Conservation (phyloP, 2,888 invertebrate genomes). For the Drosophila peninsularis region DNA sequence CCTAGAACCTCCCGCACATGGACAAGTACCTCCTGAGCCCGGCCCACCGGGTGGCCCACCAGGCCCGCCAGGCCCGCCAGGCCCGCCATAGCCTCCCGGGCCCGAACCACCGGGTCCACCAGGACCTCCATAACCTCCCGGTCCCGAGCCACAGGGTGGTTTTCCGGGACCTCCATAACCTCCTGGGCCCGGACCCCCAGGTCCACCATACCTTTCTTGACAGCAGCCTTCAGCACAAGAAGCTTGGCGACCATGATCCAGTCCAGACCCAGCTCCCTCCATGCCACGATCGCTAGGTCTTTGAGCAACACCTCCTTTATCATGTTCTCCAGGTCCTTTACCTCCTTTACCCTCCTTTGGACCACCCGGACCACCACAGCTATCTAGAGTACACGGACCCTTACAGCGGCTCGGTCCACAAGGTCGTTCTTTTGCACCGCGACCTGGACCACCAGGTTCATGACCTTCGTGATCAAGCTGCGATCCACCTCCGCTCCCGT, state of each 20-base stretch:
- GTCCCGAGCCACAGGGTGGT: neutral
- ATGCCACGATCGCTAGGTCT: too few relatives aligned
- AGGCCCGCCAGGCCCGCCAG: neutral
- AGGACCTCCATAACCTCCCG: neutral
- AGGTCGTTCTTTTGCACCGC: neutral
- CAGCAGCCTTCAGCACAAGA: neutral
- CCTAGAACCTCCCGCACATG: conserved; percentile 4
- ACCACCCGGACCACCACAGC: neutral
- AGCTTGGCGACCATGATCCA: too few relatives aligned
- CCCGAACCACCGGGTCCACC: neutral
- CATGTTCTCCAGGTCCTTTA: neutral
- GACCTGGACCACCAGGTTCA: too few relatives aligned
- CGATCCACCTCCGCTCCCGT: neutral
- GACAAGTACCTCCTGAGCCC: neutral
- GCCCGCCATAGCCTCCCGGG: neutral
- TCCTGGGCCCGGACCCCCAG: neutral
- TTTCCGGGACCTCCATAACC: neutral
- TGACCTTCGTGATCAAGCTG: neutral
- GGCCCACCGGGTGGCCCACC: too few relatives aligned
- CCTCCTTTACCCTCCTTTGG: conserved; percentile 3
- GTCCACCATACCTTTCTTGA: neutral
- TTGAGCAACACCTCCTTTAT: too few relatives aligned
- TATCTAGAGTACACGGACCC: neutral
- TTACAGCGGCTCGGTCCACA: neutral
- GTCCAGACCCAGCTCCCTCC: too few relatives aligned